Evolutionary conservation across 2,888 invertebrate species (phyloP).

Genomic region (Mellilla xanthometata): DNA sequence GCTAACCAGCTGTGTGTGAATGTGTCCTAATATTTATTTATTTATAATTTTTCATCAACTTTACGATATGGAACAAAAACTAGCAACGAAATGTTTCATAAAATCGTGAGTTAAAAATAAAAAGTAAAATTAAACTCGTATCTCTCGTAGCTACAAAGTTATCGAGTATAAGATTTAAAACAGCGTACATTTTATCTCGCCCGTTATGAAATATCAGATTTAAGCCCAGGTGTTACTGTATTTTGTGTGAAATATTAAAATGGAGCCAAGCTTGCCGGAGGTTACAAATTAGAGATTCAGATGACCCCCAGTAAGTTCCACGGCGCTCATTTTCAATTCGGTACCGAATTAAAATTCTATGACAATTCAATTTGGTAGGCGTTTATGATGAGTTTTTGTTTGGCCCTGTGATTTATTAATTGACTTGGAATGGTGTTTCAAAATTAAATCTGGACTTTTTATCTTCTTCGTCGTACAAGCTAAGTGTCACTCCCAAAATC

Average conservation of each 20-base stretch:
- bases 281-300: conserved; percentile 59
- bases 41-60: no score
- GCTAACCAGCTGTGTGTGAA: no score
- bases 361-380: conserved; percentile 30
- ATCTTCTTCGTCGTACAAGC: no score
- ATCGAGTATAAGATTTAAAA: conserved; percentile 25
- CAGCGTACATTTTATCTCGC: conserved; percentile 43
- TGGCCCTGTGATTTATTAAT: conserved; percentile 15
- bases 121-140: conserved; percentile 4
- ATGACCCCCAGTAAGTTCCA: conserved; percentile 50
- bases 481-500: no score
- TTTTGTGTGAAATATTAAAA: conserved; percentile 67
- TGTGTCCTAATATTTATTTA: no score
- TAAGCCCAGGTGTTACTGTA: conserved; percentile 60
- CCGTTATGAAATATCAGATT: conserved; percentile 53
- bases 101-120: background rate
- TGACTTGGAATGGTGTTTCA: conserved; percentile 12
- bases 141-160: conserved; percentile 6
- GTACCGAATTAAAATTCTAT: conserved; percentile 33
- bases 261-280: conserved; percentile 45
- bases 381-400: conserved; percentile 20
- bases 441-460: conserved; percentile 16
- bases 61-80: no score
- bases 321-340: conserved; percentile 34
- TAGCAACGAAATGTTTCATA: no score